These are phyloP conservation scores for Homarus americanus DNA, from an alignment of 1,140 invertebrate genomes.

Conservation along the genomic window DNA sequence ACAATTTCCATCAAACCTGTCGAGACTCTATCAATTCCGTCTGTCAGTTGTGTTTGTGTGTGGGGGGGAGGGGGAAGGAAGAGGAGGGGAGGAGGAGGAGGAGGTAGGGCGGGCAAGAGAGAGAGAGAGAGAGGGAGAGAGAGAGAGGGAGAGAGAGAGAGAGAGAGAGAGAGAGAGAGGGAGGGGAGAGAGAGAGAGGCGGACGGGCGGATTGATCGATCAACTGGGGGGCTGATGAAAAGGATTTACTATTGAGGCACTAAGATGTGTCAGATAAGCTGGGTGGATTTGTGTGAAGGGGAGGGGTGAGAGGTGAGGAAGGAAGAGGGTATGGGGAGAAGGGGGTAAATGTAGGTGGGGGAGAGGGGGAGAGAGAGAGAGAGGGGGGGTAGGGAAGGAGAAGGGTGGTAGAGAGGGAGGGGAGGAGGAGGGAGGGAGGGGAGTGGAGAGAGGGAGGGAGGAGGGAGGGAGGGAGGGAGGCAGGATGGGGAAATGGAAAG, in stretches of 20 bases:
- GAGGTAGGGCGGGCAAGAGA: background rate
- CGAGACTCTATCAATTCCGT: too few species aligned
- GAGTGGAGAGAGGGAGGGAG: background rate
- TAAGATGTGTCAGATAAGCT: too few species aligned
- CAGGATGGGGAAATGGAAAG: too few species aligned
- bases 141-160: background rate
- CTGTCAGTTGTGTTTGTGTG: too few species aligned
- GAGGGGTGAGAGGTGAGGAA: background rate
- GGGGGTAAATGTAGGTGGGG: too few species aligned
- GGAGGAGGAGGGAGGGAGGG: background rate
- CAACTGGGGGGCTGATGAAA: too few species aligned
- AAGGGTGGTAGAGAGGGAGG: background rate
- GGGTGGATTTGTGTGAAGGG: too few species aligned
- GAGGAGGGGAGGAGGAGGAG: background rate
- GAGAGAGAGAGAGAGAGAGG: background rate
- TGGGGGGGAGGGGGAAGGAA: background rate
- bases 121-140: background rate
- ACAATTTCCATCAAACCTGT: too few species aligned
- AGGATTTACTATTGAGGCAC: too few species aligned
- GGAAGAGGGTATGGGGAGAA: background rate
- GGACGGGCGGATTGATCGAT: too few species aligned
- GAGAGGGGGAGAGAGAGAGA: background rate
- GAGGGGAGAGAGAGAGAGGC: background rate
- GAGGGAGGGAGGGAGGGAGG: too few species aligned
- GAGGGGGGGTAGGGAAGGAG: background rate